Percentiles rank a stretch among this genome's conserved stretches.
Evolutionary conservation across 2,888 invertebrate species (phyloP).

Genomic region (Eristalis tenax): DNA sequence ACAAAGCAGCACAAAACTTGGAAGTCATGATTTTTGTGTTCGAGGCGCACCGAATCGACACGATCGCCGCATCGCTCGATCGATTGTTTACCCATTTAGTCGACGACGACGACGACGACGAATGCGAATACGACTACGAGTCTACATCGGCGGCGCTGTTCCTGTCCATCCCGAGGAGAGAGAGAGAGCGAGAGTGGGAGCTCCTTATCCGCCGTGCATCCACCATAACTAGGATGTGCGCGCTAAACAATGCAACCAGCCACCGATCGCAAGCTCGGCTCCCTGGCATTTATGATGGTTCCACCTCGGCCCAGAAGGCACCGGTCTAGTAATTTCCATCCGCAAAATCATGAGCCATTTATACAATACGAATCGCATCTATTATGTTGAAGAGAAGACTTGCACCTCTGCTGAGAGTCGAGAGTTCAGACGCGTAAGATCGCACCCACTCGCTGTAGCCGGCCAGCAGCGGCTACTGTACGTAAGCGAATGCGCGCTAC

Average conservation of each 20-base stretch:
- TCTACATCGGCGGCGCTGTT: conserved; percentile 64
- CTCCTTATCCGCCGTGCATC: neutral
- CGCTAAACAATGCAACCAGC: conserved; percentile 37
- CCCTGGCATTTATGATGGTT: conserved; percentile 67
- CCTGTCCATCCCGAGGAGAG: conserved; percentile 4
- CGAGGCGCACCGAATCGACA: conserved; percentile 68
- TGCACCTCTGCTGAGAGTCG: neutral
- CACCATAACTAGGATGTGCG: conserved; percentile 24
- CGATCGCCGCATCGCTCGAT: conserved; percentile 79
- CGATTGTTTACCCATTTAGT: conserved; percentile 80
- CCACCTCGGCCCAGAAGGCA: neutral
- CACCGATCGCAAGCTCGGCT: neutral
- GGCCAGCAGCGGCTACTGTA: neutral
- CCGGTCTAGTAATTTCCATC: conserved; percentile 44
- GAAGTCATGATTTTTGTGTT: conserved; percentile 72
- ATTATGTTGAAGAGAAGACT: neutral
- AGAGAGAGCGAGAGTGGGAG: too few species aligned
- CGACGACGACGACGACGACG: conserved; percentile 64
- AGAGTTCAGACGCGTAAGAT: conserved; percentile 38
- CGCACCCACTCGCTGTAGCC: conserved; percentile 36
- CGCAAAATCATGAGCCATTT: neutral
- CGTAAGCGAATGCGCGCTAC: neutral
- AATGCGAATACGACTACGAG: conserved; percentile 48
- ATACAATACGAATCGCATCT: conserved; percentile 26
- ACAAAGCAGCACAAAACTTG: conserved; percentile 58